Evolutionary conservation across 2,797 vertebrate genomes (phyloP).

Genomic region (Sciurus carolinensis): DNA sequence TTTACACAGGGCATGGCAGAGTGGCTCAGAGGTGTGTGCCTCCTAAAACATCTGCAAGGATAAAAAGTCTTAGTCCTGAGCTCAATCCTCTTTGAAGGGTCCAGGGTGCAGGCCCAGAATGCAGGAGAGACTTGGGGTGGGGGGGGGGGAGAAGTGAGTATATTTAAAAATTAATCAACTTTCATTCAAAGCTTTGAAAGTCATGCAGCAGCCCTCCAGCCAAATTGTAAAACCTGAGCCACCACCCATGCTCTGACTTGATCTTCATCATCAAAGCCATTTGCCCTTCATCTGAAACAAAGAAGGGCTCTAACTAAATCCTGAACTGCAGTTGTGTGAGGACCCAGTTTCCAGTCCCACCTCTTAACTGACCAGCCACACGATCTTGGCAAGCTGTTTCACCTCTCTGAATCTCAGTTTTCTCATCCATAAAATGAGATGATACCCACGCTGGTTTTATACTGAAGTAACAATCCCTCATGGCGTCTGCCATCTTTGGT

Average conservation of each 20-base stretch:
- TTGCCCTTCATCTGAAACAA: neutral
- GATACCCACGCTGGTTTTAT: neutral
- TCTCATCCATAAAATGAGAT: neutral
- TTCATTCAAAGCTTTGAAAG: constrained; percentile 38
- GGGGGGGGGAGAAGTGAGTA: neutral
- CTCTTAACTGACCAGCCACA: neutral
- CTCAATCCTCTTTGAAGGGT: neutral
- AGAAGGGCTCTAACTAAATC: neutral
- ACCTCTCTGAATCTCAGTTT: neutral
- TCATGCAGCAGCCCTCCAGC: neutral
- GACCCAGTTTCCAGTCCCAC: neutral
- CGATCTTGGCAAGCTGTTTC: constrained; percentile 66
- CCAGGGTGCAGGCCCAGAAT: neutral
- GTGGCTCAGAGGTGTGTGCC: neutral
- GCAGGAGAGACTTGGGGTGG: neutral
- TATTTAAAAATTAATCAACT: constrained; percentile 43
- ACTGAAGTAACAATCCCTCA: neutral
- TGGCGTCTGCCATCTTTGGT: neutral
- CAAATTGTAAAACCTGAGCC: neutral
- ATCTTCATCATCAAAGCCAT: constrained; percentile 5
- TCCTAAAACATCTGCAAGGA: neutral
- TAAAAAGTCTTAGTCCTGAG: neutral
- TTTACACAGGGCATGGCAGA: neutral
- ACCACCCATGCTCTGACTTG: neutral
- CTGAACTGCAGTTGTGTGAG: neutral